These are phyloP conservation scores for Tolmerus cingulatus DNA, from an alignment of 2,888 invertebrate genomes.

Conservation along the genomic window DNA sequence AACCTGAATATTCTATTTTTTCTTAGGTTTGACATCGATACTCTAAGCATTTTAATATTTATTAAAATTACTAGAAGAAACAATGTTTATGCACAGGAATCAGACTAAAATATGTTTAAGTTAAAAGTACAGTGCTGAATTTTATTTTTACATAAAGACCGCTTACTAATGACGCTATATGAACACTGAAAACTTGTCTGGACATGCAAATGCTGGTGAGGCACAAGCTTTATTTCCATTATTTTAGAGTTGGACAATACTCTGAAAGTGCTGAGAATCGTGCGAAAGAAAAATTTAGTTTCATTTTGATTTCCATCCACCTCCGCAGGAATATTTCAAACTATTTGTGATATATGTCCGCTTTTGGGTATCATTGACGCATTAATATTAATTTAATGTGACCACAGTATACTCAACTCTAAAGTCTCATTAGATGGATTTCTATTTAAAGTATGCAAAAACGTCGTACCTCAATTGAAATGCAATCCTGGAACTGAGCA, in stretches of 20 bases:
- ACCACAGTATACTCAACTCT: background rate
- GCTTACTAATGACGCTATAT: background rate
- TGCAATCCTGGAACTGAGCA: background rate
- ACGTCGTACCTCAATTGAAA: background rate
- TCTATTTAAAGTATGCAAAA: background rate
- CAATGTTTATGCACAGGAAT: background rate
- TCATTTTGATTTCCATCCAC: background rate
- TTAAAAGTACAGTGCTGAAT: background rate
- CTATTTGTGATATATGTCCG: background rate
- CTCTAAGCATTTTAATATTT: background rate
- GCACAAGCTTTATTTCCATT: background rate
- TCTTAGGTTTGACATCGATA: too few species aligned
- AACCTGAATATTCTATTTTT: too few species aligned
- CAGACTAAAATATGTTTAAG: background rate
- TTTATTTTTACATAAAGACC: background rate
- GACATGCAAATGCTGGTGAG: background rate
- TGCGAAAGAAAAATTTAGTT: background rate
- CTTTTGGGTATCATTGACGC: background rate
- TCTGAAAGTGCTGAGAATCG: background rate
- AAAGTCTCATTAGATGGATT: background rate
- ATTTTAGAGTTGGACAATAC: background rate
- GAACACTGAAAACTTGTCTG: background rate
- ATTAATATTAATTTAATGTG: background rate
- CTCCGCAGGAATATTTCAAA: background rate
- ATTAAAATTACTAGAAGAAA: background rate